Evolutionary conservation across 2,888 invertebrate species (phyloP).

Genomic region (Zygothrica quintamaculata): DNA sequence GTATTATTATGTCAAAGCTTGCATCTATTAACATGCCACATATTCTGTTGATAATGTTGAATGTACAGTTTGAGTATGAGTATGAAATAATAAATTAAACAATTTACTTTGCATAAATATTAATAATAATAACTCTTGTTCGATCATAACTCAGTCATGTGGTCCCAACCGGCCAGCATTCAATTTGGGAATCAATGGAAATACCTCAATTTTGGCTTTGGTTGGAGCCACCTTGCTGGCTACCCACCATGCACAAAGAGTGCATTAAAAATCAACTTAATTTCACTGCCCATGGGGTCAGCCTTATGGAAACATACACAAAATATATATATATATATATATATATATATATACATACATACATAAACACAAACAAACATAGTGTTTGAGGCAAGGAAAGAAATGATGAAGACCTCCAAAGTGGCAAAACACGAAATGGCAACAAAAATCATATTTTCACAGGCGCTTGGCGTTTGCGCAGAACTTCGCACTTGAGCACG

Average conservation of each 20-base stretch:
- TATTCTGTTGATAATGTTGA: too few relatives aligned
- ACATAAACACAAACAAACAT: constrained; percentile 23
- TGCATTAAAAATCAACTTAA: constrained; percentile 81
- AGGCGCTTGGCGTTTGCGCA: constrained; percentile 81
- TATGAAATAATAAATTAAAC: neutral
- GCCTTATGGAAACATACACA: constrained; percentile 73
- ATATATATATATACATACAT: constrained; percentile 19
- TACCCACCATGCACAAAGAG: constrained; percentile 73
- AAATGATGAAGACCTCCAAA: constrained; percentile 81
- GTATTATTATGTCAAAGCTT: too few relatives aligned
- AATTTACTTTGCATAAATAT: constrained; percentile 2
- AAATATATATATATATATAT: constrained; percentile 32
- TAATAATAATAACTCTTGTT: constrained; percentile 7
- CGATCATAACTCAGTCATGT: constrained; percentile 9
- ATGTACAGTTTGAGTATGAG: too few relatives aligned
- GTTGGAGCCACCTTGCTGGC: constrained; percentile 56
- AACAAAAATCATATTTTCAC: constrained; percentile 82
- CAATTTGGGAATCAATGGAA: constrained; percentile 9
- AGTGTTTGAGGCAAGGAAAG: constrained; percentile 28
- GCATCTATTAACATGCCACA: too few relatives aligned
- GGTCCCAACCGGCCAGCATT: neutral
- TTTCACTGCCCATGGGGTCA: constrained; percentile 82
- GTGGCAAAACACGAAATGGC: constrained; percentile 81
- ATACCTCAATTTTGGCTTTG: constrained; percentile 28
- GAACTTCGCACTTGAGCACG: constrained; percentile 79